Evolutionary conservation across 1,140 invertebrate genomes (phyloP), one percentile per base, ranked within the genome.

Genomic region (Cataglyphis hispanica): DNA sequence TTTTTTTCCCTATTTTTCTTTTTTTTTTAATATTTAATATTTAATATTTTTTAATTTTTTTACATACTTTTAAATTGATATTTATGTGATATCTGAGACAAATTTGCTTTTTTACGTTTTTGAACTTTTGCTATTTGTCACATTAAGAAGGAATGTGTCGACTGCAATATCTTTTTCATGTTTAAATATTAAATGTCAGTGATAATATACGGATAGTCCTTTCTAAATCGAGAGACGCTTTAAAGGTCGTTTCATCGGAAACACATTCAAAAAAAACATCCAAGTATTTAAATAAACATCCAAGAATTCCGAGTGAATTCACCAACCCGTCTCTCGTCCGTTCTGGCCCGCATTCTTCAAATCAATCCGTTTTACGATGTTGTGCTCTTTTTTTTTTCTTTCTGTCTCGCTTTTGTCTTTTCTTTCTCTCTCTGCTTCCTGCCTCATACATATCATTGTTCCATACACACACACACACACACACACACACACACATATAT

Each of bases 331-430:
- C 5, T 8, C 56, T 22, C 4, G 37, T 56, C 10, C 46, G 2
- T 80, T 46, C 13, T 53, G 22, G 16, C 37, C 43, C 5, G n/a
- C 37, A 43, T 83, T 10, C 53, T 72, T 13, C 2, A 60, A 2
- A 69, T 64, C 25, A 19, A 67, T 31, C 34, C 37, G 11, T 80
- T 76, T 66, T 46, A 67, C 50, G 60, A 83, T 31, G 25, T 10
- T 81, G n/a, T 67, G 69, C 37, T 86, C 85, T 81, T 37, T 50
- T 43, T 43, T 46, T 46, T 69, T 46, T 66, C 53, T 75, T 86
- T 37, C 53, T 58, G 1, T 58, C 27, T 60, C 37, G 40, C 22
- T 37, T 50, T 37, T 56, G 37, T 60, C n/a, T 31, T 16, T 27
- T 31, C 22, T 46, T 78, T 60, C 22, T 25, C 34, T 64, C 2